These are phyloP conservation scores for Dascillus cervinus DNA, from an alignment of 2,888 invertebrate species.

Conservation along the genomic window DNA sequence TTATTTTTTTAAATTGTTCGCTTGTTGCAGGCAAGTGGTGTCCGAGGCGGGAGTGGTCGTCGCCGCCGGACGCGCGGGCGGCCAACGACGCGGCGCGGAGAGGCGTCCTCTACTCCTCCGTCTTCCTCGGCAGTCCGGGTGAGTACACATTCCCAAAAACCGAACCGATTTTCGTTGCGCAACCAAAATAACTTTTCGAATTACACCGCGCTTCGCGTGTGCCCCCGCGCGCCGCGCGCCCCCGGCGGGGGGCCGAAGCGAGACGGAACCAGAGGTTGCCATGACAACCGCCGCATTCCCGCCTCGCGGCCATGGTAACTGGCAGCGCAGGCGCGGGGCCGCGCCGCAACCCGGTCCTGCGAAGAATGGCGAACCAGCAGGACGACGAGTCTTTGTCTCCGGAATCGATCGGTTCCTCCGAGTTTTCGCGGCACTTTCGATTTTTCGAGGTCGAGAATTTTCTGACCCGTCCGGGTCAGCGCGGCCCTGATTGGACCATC, in stretches of 20 bases:
- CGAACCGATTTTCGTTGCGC: no score
- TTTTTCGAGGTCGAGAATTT: constrained; percentile 14
- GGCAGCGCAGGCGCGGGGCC: constrained; percentile 28
- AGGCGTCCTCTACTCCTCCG: constrained; percentile 82
- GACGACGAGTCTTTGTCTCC: no score
- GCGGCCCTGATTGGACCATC: constrained; percentile 52
- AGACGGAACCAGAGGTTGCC: constrained; percentile 30
- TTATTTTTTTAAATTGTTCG: no score
- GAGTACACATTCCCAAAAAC: constrained; percentile 43
- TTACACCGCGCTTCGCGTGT: constrained; percentile 22
- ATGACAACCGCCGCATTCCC: constrained; percentile 45
- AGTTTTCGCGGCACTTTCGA: constrained; percentile 3
- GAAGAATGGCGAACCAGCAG: constrained; percentile 14
- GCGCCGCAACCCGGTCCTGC: constrained; percentile 8
- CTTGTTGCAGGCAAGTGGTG: constrained; percentile 81
- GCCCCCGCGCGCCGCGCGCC: constrained; percentile 19
- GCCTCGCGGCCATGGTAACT: constrained; percentile 43
- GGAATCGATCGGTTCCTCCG: no score
- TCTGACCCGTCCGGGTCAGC: constrained; percentile 34
- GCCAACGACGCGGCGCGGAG: constrained; percentile 67
- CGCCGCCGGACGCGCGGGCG: constrained; percentile 74
- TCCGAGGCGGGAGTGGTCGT: constrained; percentile 83
- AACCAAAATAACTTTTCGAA: constrained; percentile 28
- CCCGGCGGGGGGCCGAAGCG: constrained; percentile 13
- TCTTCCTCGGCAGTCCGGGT: constrained; percentile 88